Percentiles rank a stretch among this genome's conserved stretches.
Conservation (phyloP, 1,140 invertebrate genomes). For the Leptinotarsa lineolata region DNA sequence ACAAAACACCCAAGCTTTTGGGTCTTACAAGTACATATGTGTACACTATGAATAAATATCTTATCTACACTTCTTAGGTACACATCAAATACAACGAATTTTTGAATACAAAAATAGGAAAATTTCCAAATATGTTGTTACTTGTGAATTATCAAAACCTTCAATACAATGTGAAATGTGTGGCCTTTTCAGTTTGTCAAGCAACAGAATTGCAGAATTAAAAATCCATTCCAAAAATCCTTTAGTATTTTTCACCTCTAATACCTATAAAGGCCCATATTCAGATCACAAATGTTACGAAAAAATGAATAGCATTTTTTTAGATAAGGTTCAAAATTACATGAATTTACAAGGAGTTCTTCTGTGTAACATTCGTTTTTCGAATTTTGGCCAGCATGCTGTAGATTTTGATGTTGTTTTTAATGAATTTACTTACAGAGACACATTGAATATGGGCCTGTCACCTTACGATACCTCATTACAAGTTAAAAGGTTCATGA, state of each 20-base stretch:
- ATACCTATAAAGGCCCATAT: conserved; percentile 50
- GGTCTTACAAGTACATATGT: too few species aligned
- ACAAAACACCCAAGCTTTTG: too few species aligned
- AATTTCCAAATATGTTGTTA: too few species aligned
- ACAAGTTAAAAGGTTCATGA: not conserved
- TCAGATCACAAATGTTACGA: conserved; percentile 54
- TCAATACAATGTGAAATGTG: too few species aligned
- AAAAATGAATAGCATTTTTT: not conserved
- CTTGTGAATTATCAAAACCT: too few species aligned
- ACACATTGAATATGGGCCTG: conserved; percentile 56
- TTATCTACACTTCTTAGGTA: too few species aligned
- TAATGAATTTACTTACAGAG: conserved; percentile 30
- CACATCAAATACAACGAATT: too few species aligned
- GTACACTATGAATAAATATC: too few species aligned
- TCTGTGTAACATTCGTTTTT: conserved; percentile 46
- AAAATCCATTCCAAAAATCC: too few species aligned
- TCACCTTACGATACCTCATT: conserved; percentile 7
- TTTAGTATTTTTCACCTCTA: not conserved
- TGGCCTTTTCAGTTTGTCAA: too few species aligned
- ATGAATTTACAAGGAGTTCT: conserved; percentile 3
- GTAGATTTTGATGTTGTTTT: conserved; percentile 36
- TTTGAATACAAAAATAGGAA: too few species aligned
- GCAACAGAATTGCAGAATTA: too few species aligned
- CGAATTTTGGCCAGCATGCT: conserved; percentile 48
- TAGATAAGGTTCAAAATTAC: not conserved